phyloP scores from a whole-genome alignment of 2,797 vertebrate genomes.

The Lacerta bilineata region DNA sequence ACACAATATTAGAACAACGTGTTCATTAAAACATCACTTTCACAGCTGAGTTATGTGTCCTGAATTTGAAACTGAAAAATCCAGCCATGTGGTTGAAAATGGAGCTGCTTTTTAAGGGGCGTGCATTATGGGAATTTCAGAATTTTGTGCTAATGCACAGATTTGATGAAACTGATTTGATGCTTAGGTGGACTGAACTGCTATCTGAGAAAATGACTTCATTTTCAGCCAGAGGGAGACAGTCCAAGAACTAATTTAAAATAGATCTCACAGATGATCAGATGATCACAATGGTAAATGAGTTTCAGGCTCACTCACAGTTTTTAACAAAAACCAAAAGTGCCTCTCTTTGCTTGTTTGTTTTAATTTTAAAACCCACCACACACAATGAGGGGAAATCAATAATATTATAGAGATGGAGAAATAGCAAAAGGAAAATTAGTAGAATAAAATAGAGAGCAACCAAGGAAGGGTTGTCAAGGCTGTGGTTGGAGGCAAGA shows the following conservation, averaged over 20 bases:
- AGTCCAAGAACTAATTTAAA: conserved; percentile 59
- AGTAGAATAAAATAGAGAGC: conserved; percentile 80
- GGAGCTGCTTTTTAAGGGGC: conserved; percentile 25
- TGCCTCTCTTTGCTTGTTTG: conserved; percentile 35
- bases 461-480: conserved; percentile 72
- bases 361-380: conserved; percentile 23
- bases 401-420: conserved; percentile 71
- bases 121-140: background rate
- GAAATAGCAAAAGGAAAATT: conserved; percentile 79
- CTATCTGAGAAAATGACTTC: conserved; percentile 51
- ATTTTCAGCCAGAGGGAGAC: conserved; percentile 64
- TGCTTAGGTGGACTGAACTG: background rate
- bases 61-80: background rate
- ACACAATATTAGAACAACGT: conserved; percentile 39
- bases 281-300: conserved; percentile 82
- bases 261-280: conserved; percentile 67
- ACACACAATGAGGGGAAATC: conserved; percentile 63
- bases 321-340: conserved; percentile 70
- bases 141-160: background rate
- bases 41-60: background rate
- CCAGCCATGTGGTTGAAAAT: background rate
- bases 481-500: conserved; percentile 72
- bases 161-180: conserved; percentile 40
- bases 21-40: conserved; percentile 24
- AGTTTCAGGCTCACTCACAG: conserved; percentile 79